A percentile compares a stretch with the other conserved stretches of the same genome.
These are phyloP conservation scores for Omphaloscelis lunosa DNA, from an alignment of 2,888 invertebrate genomes.

Conservation along the genomic window DNA sequence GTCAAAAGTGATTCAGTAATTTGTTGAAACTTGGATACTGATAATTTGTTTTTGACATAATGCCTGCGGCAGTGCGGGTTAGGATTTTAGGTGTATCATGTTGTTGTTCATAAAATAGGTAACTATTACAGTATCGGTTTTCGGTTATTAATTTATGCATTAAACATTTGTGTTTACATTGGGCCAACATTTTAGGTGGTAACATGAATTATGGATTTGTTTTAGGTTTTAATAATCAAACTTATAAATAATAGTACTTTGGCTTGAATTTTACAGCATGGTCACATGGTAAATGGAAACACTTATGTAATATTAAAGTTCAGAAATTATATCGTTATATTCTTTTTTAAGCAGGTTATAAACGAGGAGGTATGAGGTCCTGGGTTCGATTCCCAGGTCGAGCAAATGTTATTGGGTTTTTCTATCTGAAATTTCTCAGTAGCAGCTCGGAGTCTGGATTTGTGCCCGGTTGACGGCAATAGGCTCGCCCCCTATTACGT, in stretches of 20 bases:
- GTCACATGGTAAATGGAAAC: neutral
- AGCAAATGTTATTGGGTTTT: too few relatives aligned
- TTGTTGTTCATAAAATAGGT: constrained; percentile 7
- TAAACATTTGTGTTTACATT: constrained; percentile 33
- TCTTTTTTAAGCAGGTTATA: neutral
- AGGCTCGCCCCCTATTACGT: too few relatives aligned
- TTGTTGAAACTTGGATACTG: constrained; percentile 26
- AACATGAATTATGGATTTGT: constrained; percentile 28
- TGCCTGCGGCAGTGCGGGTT: constrained; percentile 8
- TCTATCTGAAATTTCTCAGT: too few relatives aligned
- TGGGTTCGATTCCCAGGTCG: too few relatives aligned
- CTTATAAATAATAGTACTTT: neutral
- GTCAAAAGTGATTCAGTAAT: constrained; percentile 22
- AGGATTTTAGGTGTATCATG: constrained; percentile 13
- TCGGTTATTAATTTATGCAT: constrained; percentile 48
- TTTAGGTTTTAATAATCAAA: constrained; percentile 7
- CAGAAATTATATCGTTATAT: neutral
- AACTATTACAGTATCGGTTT: constrained; percentile 19
- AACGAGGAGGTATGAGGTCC: too few relatives aligned
- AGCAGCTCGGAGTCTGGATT: too few relatives aligned
- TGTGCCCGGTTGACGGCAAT: too few relatives aligned
- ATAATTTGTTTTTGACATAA: constrained; percentile 34
- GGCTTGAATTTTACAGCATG: neutral
- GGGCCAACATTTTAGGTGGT: constrained; percentile 8
- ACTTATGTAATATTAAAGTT: neutral